Base-by-base conservation (phyloP, 2,113 vertebrate species). In the Trogon surrucura region DNA sequence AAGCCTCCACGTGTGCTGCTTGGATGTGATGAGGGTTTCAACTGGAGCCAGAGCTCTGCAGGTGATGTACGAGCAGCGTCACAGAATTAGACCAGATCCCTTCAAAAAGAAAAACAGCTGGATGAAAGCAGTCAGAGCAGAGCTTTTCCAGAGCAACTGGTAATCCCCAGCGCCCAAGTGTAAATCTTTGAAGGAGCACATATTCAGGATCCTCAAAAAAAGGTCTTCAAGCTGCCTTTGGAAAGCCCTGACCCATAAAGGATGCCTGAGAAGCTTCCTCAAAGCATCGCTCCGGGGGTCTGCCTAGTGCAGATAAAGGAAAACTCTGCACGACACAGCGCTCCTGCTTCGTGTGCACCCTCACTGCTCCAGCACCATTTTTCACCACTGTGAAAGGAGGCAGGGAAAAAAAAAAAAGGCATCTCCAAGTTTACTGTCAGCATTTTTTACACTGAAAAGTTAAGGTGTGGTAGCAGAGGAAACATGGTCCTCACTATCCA, bases 391-490 rank as follows among this genome's bases (percentile, higher is more conserved):
- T 22, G 66, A 34, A n/a, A 70, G 45, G 19, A 23, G 13, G 26
- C 58, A 10, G 18, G 15, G 11, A 30, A 82, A 53, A 16, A 13
- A 18, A 47, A 21, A 65, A 34, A n/a, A 70, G 45, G 19, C 36
- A 18, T 32, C 70, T 84, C 38, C 36, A 29, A 36, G 5, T 41
- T 6, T 13, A 18, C 16, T 5, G 56, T 90, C 91, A 95, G 93
- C 91, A 48, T 50, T 79, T 95, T 80, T 80, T 81, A 62, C 19
- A 74, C 60, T 53, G 67, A 67, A 47, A 93, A 86, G 53, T 10
- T 51, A 51, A 97, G 97, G 95, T 80, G 80, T 93, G 96, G 95
- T 7, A 72, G 85, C 41, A 88, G 92, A 97, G 97, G 97, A 97
- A 97, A 78, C 5, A 6, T 21, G 22, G 56, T 81, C 53, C 85